Conservation (phyloP, 2,113 vertebrate genomes). For the Synchiropus splendidus region DNA sequence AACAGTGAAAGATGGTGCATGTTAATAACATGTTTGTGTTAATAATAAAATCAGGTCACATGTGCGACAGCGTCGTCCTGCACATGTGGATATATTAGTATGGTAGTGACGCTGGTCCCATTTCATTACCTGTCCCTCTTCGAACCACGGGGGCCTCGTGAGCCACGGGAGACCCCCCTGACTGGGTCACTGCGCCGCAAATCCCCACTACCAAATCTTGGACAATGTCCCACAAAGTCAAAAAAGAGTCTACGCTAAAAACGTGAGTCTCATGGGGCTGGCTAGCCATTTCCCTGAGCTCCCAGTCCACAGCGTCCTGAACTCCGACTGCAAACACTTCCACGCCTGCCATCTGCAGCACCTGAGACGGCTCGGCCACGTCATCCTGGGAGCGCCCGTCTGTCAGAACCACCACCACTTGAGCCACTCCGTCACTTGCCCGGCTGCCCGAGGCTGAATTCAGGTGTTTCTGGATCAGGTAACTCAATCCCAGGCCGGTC, state of each 20-base stretch:
- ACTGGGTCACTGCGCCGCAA: conserved; percentile 57
- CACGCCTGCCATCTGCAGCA: conserved; percentile 67
- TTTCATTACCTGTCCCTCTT: conserved; percentile 80
- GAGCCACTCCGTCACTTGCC: conserved; percentile 65
- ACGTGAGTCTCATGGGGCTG: conserved; percentile 63
- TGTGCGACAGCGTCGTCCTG: conserved; percentile 28
- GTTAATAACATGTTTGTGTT: conserved; percentile 41
- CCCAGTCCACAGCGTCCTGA: conserved; percentile 71
- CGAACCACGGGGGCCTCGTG: conserved; percentile 68
- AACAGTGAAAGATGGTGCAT: conserved; percentile 43
- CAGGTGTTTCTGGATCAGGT: conserved; percentile 72
- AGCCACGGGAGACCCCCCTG: conserved; percentile 47
- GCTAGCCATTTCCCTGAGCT: conserved; percentile 77
- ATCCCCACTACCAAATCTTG: conserved; percentile 75
- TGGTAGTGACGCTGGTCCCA: conserved; percentile 42
- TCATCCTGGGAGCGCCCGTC: conserved; percentile 71
- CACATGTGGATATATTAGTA: conserved; percentile 50
- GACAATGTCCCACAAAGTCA: conserved; percentile 70
- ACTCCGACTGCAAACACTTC: conserved; percentile 77
- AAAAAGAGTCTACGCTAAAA: conserved; percentile 80
- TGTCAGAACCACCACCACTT: conserved; percentile 78
- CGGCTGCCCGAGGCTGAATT: conserved; percentile 76
- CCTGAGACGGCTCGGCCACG: conserved; percentile 67
- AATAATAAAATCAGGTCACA: conserved; percentile 33
- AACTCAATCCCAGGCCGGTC: conserved; percentile 78